Base-by-base conservation (phyloP, 2,888 invertebrate genomes). In the Magallana nippona region DNA sequence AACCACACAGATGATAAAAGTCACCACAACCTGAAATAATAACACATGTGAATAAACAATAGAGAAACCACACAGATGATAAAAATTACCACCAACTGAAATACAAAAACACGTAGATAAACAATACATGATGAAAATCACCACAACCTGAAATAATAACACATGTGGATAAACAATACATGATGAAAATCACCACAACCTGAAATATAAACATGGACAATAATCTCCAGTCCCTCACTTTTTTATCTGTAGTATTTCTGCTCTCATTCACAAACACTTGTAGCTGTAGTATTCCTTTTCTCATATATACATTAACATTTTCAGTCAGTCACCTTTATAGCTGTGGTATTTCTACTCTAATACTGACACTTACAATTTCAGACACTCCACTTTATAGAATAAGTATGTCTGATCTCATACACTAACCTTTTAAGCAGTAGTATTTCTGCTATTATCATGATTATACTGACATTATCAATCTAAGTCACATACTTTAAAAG, bases 331-430 rank as follows among this genome's bases (percentile, higher is more conserved):
- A 96, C 98, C 96, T 98, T 97, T 79, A 98, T 98, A 79, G 98
- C 97, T 11, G 97, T 97, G 13, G 98, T 98, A 94, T 98, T 99
- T 87, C 98, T 96, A 93, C 97, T 44, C 44, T 44, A n/a, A n/a
- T 15, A 60, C 60, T 60, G 15, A 60, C 60, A 10, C 1, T 11
- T n/a, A 60, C 19, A 17, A 60, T 19, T 19, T 60, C n/a, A 10
- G 2, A 27, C 15, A 27, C n/a, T 81, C 92, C 96, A 98, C 96
- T 98, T 97, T 79, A 98, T 99, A 79, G 98, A 97, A 11, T 97
- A 97, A 13, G 98, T 98, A 94, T 98, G 98, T 87, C 98, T 96
- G 93, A 97, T 97, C 94, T 98, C 98, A 94, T 98, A 98, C 94
- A 44, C 44, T 44, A 5, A 96, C 98, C 96, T 98, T 97, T 79